These are phyloP conservation scores for Tetramorium bicarinatum DNA, from an alignment of 2,888 invertebrate genomes.

Conservation along the genomic window DNA sequence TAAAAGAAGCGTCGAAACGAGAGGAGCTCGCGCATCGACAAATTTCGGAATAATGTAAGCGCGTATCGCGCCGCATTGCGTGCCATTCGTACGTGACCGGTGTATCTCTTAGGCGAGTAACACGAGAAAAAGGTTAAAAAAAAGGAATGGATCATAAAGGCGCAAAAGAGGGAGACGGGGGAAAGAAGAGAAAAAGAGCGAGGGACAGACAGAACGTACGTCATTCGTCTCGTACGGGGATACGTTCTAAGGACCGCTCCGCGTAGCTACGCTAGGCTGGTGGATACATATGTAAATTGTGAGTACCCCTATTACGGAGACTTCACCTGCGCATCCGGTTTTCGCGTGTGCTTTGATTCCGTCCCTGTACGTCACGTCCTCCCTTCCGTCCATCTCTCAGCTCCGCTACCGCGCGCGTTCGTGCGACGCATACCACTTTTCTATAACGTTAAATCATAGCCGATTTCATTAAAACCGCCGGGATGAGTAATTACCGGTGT, in stretches of 20 bases:
- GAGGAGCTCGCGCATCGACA: constrained; percentile 66
- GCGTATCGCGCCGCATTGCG: constrained; percentile 70
- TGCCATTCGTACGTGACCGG: constrained; percentile 71
- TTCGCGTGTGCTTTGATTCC: constrained; percentile 79
- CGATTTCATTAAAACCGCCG: constrained; percentile 53
- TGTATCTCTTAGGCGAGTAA: constrained; percentile 60
- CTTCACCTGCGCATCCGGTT: constrained; percentile 85
- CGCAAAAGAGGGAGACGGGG: constrained; percentile 30
- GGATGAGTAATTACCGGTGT: constrained; percentile 50
- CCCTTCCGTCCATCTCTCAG: constrained; percentile 63
- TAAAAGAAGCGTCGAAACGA: constrained; percentile 41
- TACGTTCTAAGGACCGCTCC: constrained; percentile 35
- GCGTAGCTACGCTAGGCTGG: constrained; percentile 38
- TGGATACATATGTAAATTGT: constrained; percentile 81
- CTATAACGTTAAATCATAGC: constrained; percentile 52
- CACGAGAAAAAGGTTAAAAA: constrained; percentile 54
- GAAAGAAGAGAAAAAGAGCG: neutral
- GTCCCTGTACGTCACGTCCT: constrained; percentile 68
- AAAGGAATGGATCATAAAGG: constrained; percentile 27
- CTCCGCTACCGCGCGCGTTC: constrained; percentile 42
- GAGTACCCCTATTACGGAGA: constrained; percentile 74
- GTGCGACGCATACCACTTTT: constrained; percentile 34
- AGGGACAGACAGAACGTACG: constrained; percentile 31
- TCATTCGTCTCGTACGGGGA: constrained; percentile 29
- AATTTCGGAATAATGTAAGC: constrained; percentile 81